Evolutionary conservation across 2,888 invertebrate species (phyloP).

Genomic region (Lordiphosa fenestrarum): DNA sequence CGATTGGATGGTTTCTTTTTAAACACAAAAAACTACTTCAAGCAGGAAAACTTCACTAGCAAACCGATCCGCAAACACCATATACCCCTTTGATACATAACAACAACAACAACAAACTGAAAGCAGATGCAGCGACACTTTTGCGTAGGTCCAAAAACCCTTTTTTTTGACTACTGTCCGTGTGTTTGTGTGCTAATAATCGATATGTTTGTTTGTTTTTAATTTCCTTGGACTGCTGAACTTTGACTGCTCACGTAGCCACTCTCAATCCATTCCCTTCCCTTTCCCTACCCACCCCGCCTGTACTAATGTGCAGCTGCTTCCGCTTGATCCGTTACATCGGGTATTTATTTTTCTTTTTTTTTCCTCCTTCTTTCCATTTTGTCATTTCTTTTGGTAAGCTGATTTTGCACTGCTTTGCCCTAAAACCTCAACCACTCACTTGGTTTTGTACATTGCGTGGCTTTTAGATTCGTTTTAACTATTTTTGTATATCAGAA

Average conservation of each 20-base stretch:
- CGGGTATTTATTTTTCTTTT: no score
- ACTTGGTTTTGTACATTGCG: slow-evolving; percentile 43
- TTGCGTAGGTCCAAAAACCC: slow-evolving; percentile 27
- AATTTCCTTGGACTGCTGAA: slow-evolving; percentile 53
- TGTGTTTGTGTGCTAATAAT: slow-evolving; percentile 55
- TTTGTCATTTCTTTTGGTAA: slow-evolving; percentile 20
- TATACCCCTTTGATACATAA: no score
- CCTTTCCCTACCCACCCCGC: no score
- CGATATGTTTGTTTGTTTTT: slow-evolving; percentile 68
- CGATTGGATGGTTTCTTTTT: no score
- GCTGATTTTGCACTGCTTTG: slow-evolving; percentile 62
- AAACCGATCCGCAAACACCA: no score
- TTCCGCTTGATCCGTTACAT: no score
- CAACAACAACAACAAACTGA: no score
- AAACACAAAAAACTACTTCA: no score
- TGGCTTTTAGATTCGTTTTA: slow-evolving; percentile 24
- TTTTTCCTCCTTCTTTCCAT: no score
- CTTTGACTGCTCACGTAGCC: slow-evolving; percentile 39
- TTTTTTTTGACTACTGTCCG: slow-evolving; percentile 11
- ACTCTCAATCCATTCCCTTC: not conserved
- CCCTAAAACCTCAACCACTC: slow-evolving; percentile 27
- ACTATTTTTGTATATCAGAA: not conserved
- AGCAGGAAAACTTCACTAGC: no score
- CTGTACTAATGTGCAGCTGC: not conserved
- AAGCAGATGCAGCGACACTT: slow-evolving; percentile 59